Conservation (phyloP, 2,113 vertebrate species). For the Bettongia penicillata region DNA sequence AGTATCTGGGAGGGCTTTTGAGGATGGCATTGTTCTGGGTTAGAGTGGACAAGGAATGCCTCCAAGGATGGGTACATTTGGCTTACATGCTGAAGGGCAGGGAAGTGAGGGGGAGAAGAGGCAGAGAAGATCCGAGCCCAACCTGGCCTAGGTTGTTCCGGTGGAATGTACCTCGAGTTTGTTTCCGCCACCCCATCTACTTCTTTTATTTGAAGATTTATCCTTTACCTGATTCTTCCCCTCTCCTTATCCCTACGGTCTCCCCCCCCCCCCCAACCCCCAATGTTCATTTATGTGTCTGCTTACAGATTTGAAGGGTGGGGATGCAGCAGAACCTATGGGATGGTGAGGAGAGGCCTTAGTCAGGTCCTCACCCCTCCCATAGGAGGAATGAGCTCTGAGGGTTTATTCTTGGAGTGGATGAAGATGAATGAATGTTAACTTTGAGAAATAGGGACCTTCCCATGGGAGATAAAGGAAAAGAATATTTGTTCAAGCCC, state of each 20-base stretch:
- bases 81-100: too few relatives aligned
- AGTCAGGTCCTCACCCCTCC: not conserved
- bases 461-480: not conserved
- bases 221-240: too few relatives aligned
- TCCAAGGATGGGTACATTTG: not conserved
- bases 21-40: not conserved
- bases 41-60: not conserved
- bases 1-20: not conserved
- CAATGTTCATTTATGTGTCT: not conserved
- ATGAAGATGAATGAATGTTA: not conserved
- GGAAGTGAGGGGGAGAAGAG: not conserved
- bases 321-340: not conserved
- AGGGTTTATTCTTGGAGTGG: not conserved
- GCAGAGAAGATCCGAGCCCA: not conserved
- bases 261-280: too few relatives aligned
- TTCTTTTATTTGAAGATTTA: not conserved
- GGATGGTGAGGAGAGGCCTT: not conserved
- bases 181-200: not conserved
- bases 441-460: not conserved
- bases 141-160: too few relatives aligned
- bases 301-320: not conserved
- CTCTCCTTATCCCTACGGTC: too few relatives aligned
- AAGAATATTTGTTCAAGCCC: not conserved
- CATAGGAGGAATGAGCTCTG: not conserved
- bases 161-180: not conserved